Evolutionary conservation across 2,888 invertebrate genomes (phyloP), one percentile per base, ranked within the genome.

Genomic region (Stenurella melanura): DNA sequence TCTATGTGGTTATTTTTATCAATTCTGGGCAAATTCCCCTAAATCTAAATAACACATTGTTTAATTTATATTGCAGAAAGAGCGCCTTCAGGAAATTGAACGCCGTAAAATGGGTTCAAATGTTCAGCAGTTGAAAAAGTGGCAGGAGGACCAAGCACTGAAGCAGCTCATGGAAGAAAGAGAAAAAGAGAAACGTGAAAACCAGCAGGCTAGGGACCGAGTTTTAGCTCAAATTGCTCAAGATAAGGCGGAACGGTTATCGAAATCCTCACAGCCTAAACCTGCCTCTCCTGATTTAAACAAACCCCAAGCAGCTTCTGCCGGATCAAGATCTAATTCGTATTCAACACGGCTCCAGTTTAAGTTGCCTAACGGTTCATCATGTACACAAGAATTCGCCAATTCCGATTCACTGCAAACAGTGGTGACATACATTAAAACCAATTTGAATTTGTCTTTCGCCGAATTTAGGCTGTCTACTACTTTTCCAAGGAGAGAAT

Each of bases 161-260:
- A 93, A 94, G 86, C 93, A 95, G 85, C 87, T 94, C 82, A 92
- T 93, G 87, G 94, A 95, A 78, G 94, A 96, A 78, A 91, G 95
- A 61, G 93, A 93, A 83, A 94, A 93, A 74, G 96, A 96, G 83
- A 95, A 94, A 85, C 90, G 93, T 81, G 95, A 94, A 81, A 95
- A 96, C 83, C 92, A 93, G 80, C 91, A 93, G 11, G 95, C 95
- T 0, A 91, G 95, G 11, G 95, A 97, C 81, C 92, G 94, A 70
- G 94, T 97, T 18, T 90, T 94, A 76, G 94, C 94, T 73, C 96
- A 97, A 89, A 97, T 97, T 78, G 96, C 95, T 0, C 95, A 95
- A 86, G 97, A 97, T 89, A 93, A 95, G 85, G 93, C 93, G 0
- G 95, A 95, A 86, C 88, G 95, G 12, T 91, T 92, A 42, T 89